Evolutionary conservation across 37 sponge, comb jelly and placozoan genomes (phyloP), one percentile per base, ranked within the genome.

Genomic region (Theonella swinhoei): DNA sequence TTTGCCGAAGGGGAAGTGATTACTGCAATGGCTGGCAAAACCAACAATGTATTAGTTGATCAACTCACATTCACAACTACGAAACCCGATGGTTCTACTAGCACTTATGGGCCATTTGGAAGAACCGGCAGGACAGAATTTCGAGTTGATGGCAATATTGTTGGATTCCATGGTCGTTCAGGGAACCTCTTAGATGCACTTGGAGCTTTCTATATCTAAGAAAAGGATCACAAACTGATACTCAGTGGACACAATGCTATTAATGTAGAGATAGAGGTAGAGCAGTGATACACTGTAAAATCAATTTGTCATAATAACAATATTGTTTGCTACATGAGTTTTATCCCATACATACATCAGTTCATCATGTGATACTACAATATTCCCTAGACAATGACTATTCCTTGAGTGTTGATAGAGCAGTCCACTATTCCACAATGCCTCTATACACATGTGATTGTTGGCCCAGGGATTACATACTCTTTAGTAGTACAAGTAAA

Each of bases 91-190:
- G 64, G 64, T 0, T n/a, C n/a, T 7, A 11, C 23, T 43, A 36
- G 4, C 35, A 77, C 42, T 43, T 62, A 77, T 62, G 78, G 78
- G 1, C 78, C 78, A 33, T 77, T 37, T 37, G 78, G 78, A 24
- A 62, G 62, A 77, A 77, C 47, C 8, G 80, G 80, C 7, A 26
- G 66, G 23, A 34, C 1, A 3, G 25, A 2, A 11, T 79, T 67
- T 62, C 1, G n/a, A 8, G 29, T 77, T 0, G 4, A 26, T 24
- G 78, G 78, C 1, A 62, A 77, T 62, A 77, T 77, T 34, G 42
- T 77, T 35, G 64, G 78, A 31, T 77, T 77, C 64, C 42, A 25
- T 42, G 75, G 75, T 35, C 29, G 75, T n/a, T 17, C 59, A 8
- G 75, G 75, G 23, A 47, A 25, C 9, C 20, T 75, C 25, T 5